Evolutionary conservation across 2,113 vertebrate species (phyloP).

Genomic region (Aramus guarauna): DNA sequence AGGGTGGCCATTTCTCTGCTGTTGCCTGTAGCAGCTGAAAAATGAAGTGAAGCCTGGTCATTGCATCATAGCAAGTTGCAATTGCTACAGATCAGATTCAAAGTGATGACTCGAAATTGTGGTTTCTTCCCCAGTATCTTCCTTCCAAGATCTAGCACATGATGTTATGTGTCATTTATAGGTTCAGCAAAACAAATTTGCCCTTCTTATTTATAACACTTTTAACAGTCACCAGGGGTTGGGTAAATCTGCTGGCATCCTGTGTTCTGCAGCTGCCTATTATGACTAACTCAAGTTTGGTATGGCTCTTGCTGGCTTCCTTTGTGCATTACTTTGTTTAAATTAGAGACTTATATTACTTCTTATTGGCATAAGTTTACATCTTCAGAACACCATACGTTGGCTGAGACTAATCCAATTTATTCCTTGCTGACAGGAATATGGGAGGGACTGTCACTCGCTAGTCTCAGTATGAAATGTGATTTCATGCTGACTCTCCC

Average conservation of each 20-base stretch:
- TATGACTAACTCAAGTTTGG: constrained; percentile 50
- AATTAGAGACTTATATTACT: constrained; percentile 52
- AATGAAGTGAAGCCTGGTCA: background rate
- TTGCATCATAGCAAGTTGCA: background rate
- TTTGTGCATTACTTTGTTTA: constrained; percentile 37
- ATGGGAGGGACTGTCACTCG: constrained; percentile 44
- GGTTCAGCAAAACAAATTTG: constrained; percentile 27
- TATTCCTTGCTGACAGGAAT: constrained; percentile 55
- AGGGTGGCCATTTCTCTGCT: background rate
- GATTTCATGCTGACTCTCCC: constrained; percentile 35
- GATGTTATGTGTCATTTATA: background rate
- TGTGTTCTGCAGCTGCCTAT: constrained; percentile 29
- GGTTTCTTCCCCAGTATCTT: background rate
- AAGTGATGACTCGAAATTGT: background rate
- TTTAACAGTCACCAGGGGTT: background rate
- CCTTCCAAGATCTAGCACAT: background rate
- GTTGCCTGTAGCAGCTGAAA: background rate
- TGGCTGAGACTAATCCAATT: constrained; percentile 52
- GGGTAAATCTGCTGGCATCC: constrained; percentile 25
- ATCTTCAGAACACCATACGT: constrained; percentile 1
- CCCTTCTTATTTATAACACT: background rate
- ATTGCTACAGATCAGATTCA: background rate
- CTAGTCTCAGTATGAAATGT: constrained; percentile 10
- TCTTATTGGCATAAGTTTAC: constrained; percentile 43
- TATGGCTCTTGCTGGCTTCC: constrained; percentile 31